Conservation (phyloP, 2,797 vertebrate genomes). For the Loris lydekkerianus region DNA sequence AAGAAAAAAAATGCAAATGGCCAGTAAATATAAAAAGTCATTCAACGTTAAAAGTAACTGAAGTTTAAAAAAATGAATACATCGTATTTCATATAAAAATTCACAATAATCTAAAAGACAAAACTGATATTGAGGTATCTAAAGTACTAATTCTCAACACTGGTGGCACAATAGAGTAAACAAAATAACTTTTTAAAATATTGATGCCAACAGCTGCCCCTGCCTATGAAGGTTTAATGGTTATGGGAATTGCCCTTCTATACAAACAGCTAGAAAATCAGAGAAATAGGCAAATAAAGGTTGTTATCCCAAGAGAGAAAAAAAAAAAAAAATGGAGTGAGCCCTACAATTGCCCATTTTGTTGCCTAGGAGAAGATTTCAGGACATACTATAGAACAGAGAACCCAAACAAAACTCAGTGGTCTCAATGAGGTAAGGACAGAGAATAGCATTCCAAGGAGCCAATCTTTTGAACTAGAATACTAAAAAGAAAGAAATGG, state of each 20-base stretch:
- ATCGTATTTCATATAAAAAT: conserved; percentile 27
- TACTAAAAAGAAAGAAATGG: not conserved
- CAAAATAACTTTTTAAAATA: conserved; percentile 59
- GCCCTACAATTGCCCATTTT: not conserved
- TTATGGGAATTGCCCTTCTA: not conserved
- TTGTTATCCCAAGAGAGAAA: not conserved
- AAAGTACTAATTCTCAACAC: not conserved
- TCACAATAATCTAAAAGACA: conserved; percentile 49
- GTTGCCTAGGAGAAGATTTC: not conserved
- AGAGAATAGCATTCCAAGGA: conserved; percentile 13
- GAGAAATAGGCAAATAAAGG: not conserved
- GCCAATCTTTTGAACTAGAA: not conserved
- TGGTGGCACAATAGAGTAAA: not conserved
- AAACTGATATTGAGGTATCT: conserved; percentile 6
- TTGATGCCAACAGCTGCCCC: conserved; percentile 53
- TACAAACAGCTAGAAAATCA: conserved; percentile 47
- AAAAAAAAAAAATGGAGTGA: conserved; percentile 39
- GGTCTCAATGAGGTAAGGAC: not conserved
- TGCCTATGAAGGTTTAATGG: conserved; percentile 50
- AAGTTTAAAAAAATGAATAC: not conserved
- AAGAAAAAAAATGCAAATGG: not conserved
- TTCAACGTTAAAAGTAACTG: not conserved
- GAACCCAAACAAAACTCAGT: not conserved
- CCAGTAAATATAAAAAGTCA: not conserved
- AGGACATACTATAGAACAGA: not conserved